Conservation (phyloP, 2,797 vertebrate species). For the Margarornis squamiger region DNA sequence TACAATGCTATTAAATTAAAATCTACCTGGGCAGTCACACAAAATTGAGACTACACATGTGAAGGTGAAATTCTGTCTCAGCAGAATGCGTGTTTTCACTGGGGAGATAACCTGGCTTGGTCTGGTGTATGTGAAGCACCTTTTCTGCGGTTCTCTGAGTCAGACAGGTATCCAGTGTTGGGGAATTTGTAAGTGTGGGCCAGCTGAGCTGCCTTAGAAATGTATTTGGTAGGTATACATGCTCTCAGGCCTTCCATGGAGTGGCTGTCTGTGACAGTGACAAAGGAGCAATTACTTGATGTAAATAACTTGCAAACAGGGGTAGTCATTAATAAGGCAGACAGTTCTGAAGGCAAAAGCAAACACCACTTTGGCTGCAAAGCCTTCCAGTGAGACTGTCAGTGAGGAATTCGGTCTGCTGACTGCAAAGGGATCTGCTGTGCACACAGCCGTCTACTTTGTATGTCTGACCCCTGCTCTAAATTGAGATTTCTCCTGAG, state of each 20-base stretch:
- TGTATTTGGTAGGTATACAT: not conserved
- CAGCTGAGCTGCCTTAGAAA: not conserved
- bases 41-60: not conserved
- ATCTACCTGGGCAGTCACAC: not conserved
- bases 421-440: not conserved
- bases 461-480: not conserved
- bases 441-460: not conserved
- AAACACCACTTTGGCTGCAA: not conserved
- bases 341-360: constrained; percentile 7
- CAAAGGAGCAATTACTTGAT: not conserved
- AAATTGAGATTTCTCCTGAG: not conserved
- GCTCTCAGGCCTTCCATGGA: not conserved
- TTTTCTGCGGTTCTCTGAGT: not conserved
- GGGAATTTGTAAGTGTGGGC: not conserved
- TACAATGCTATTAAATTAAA: not conserved
- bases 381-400: not conserved
- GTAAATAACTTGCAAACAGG: not conserved
- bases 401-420: not conserved
- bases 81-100: not conserved
- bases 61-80: not conserved
- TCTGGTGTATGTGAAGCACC: not conserved
- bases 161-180: not conserved
- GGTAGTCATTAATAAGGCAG: constrained; percentile 15
- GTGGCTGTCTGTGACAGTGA: not conserved
- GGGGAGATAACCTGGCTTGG: not conserved